These are phyloP conservation scores for Neodiprion virginianus DNA, from an alignment of 1,140 invertebrate genomes.

Conservation along the genomic window DNA sequence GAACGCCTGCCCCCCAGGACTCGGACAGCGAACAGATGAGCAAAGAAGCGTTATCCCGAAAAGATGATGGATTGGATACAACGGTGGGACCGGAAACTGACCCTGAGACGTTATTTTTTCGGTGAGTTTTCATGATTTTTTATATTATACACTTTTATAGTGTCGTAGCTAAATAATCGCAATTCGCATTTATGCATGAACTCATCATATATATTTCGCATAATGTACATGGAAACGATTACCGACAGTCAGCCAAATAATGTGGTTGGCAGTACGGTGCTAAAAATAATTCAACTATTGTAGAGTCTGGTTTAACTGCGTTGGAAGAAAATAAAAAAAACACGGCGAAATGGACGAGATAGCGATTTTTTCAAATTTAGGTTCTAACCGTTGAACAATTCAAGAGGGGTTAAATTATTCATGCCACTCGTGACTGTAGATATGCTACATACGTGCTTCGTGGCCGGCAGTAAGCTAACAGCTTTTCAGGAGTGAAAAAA, in stretches of 20 bases:
- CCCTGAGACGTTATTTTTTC: conserved; percentile 54
- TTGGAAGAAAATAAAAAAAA: neutral
- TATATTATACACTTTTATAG: neutral
- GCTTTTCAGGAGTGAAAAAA: no score
- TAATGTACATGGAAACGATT: neutral
- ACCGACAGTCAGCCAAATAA: neutral
- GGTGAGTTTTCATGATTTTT: conserved; percentile 34
- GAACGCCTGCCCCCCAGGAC: conserved; percentile 44
- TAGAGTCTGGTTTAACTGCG: neutral
- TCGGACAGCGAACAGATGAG: conserved; percentile 32
- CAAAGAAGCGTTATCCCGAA: conserved; percentile 28
- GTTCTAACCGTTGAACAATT: neutral
- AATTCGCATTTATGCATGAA: neutral
- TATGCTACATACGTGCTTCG: neutral
- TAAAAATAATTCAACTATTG: conserved; percentile 6
- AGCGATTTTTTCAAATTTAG: neutral
- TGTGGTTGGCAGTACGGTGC: neutral
- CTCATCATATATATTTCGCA: neutral
- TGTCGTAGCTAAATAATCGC: neutral
- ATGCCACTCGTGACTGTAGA: neutral
- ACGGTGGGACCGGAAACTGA: conserved; percentile 38
- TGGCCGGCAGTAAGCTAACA: neutral
- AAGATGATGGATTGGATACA: conserved; percentile 29
- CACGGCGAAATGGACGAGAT: neutral
- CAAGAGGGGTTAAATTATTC: conserved; percentile 1